phyloP scores from a whole-genome alignment of 2,113 vertebrate genomes.

The Melanerpes formicivorus region DNA sequence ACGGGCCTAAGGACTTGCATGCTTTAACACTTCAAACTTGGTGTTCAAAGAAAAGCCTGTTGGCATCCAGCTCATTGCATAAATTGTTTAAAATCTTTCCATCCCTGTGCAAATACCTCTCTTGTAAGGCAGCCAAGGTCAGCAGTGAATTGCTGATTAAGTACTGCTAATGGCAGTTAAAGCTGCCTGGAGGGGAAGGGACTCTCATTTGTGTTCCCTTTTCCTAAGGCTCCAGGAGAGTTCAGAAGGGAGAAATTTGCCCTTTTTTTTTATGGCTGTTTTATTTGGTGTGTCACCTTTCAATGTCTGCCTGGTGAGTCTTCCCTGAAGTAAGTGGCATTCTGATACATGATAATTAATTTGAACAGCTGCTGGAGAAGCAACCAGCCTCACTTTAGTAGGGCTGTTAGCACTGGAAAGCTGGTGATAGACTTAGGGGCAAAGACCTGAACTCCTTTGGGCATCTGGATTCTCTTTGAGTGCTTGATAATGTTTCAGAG shows the following conservation, averaged over 20 bases:
- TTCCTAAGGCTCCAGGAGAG: background rate
- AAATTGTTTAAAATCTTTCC: slow-evolving; percentile 41
- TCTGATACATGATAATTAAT: background rate
- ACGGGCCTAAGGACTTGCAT: background rate
- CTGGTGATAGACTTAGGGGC: fast-evolving
- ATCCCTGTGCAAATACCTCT: background rate
- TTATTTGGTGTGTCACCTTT: slow-evolving; percentile 7
- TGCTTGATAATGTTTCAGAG: background rate
- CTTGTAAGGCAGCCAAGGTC: slow-evolving; percentile 30
- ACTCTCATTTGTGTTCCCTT: background rate
- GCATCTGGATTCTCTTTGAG: background rate
- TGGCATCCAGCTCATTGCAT: background rate
- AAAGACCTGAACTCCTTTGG: background rate
- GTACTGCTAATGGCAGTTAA: background rate
- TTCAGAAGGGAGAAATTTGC: background rate
- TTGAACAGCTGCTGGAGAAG: background rate
- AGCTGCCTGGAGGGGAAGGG: background rate
- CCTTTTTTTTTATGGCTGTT: background rate
- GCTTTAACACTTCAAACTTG: background rate
- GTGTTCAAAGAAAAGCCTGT: slow-evolving; percentile 32
- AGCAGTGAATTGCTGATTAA: slow-evolving; percentile 20
- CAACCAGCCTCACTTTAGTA: background rate
- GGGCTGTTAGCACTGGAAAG: background rate
- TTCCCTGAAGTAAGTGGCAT: background rate
- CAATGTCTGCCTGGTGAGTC: background rate